Percentiles rank a stretch among this genome's conserved stretches.
phyloP scores from a whole-genome alignment of 2,113 vertebrate genomes.

The Panthera leo region DNA sequence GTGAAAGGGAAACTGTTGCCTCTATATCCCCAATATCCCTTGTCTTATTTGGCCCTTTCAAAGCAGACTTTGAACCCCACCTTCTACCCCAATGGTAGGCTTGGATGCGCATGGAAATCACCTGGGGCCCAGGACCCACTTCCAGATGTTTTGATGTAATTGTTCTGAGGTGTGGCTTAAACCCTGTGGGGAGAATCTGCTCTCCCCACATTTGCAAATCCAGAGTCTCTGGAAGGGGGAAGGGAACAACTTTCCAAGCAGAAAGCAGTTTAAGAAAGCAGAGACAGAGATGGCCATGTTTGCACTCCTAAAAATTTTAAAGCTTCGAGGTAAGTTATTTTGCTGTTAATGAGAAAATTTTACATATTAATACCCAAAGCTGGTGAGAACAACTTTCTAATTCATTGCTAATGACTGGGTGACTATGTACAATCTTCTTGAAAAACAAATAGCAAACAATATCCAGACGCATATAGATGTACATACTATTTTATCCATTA shows the following conservation, averaged over 20 bases:
- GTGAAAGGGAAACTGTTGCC: not conserved
- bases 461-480: not conserved
- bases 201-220: not conserved
- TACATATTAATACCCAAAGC: not conserved
- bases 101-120: not conserved
- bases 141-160: not conserved
- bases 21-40: not conserved
- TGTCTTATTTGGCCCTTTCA: not conserved
- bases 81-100: not conserved
- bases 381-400: conserved; percentile 22
- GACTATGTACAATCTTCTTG: conserved; percentile 31
- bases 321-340: conserved; percentile 38
- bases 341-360: conserved; percentile 45
- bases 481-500: not conserved
- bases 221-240: not conserved
- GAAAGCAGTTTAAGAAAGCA: not conserved
- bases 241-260: not conserved
- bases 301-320: conserved; percentile 38
- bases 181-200: not conserved
- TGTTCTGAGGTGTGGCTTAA: not conserved
- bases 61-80: not conserved
- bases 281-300: not conserved
- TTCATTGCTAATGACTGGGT: conserved; percentile 37
- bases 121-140: not conserved
- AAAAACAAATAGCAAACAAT: conserved; percentile 29